A percentile compares a stretch with the other conserved stretches of the same genome.
phyloP scores from a whole-genome alignment of 1,140 invertebrate genomes.

The Carposina sasakii region DNA sequence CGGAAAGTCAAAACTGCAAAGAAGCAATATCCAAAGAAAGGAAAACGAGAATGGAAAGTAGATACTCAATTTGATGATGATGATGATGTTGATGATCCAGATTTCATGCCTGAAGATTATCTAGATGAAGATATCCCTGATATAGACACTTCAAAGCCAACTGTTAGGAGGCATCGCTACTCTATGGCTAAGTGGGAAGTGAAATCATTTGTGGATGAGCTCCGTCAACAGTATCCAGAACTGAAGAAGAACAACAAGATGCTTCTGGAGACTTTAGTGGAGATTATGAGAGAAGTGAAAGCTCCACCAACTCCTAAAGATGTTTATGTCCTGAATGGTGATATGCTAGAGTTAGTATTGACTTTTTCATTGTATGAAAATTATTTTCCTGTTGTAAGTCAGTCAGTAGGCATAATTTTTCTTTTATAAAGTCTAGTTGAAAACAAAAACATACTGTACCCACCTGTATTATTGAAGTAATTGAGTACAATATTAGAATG shows the following conservation, averaged over 20 bases:
- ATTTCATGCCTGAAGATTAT: conserved; percentile 16
- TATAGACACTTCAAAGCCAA: too few species aligned
- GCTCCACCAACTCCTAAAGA: conserved; percentile 38
- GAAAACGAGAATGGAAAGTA: too few species aligned
- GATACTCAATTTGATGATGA: too few species aligned
- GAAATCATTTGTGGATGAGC: conserved; percentile 44
- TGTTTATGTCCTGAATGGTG: conserved; percentile 41
- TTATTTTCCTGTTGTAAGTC: not conserved
- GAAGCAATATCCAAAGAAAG: too few species aligned
- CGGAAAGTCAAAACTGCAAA: too few species aligned
- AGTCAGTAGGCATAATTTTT: not conserved
- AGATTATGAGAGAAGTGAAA: conserved; percentile 46
- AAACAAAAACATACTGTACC: too few species aligned
- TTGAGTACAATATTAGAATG: too few species aligned
- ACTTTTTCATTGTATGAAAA: not conserved
- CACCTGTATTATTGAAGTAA: too few species aligned
- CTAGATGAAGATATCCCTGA: conserved; percentile 17
- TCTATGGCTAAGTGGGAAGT: conserved; percentile 24
- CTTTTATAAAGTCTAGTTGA: too few species aligned
- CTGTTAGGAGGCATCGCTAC: conserved; percentile 5
- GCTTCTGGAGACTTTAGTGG: conserved; percentile 34
- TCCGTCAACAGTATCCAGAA: conserved; percentile 39
- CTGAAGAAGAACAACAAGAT: conserved; percentile 31
- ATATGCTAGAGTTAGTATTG: conserved; percentile 44
- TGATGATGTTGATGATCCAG: too few species aligned